A percentile compares a stretch with the other conserved stretches of the same genome.
Evolutionary conservation across 1,140 invertebrate genomes (phyloP).

Genomic region (Berghia stephanieae): DNA sequence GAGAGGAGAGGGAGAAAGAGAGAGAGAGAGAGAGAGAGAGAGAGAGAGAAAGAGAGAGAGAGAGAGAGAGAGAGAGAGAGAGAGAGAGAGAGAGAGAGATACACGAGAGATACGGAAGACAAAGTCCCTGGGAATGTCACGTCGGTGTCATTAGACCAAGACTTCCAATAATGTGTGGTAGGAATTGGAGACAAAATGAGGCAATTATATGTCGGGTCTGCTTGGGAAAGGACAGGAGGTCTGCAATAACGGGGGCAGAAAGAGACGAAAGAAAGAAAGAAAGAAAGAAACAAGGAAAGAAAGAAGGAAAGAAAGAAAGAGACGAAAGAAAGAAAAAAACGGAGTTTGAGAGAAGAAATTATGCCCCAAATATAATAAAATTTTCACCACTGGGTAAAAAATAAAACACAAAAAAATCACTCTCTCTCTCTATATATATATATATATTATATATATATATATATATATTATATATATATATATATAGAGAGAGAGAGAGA

Average conservation of each 20-base stretch:
- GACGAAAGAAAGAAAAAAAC: too few relatives aligned
- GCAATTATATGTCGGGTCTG: too few relatives aligned
- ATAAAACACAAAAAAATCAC: too few relatives aligned
- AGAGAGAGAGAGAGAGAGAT: conserved; percentile 16
- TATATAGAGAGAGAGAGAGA: conserved; percentile 14
- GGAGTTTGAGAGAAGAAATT: too few relatives aligned
- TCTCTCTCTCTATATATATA: too few relatives aligned
- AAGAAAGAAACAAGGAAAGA: not conserved
- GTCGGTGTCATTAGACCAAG: not conserved
- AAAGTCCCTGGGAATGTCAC: not conserved
- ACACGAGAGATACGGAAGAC: too few relatives aligned
- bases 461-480: not conserved
- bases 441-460: too few relatives aligned
- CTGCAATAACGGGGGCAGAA: too few relatives aligned
- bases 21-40: conserved; percentile 44
- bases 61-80: conserved; percentile 71
- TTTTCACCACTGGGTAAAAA: too few relatives aligned
- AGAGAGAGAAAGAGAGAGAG: conserved; percentile 81
- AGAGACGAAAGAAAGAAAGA: not conserved
- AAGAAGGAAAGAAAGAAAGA: conserved; percentile 5
- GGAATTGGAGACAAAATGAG: not conserved
- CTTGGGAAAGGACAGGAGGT: too few relatives aligned
- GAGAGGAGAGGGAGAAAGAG: conserved; percentile 7
- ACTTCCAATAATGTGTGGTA: not conserved
- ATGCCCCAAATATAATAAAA: too few relatives aligned